Evolutionary conservation across 2,797 vertebrate species (phyloP), one percentile per base, ranked within the genome.

Genomic region (Darevskia nairensis): DNA sequence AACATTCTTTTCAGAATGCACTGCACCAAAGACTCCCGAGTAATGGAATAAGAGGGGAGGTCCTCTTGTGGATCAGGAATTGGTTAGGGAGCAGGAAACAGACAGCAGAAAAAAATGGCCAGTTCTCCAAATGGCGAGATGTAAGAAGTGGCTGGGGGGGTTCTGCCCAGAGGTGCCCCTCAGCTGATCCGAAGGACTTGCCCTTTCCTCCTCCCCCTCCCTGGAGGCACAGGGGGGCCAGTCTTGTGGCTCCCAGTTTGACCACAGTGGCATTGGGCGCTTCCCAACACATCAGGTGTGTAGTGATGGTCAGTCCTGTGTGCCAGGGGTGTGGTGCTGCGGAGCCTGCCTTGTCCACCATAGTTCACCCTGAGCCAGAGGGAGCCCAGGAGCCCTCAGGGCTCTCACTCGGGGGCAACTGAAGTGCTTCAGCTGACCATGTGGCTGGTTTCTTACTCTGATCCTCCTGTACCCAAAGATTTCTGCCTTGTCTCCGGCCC

Each of bases 131-230:
- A n/a, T n/a, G n/a, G n/a, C n/a, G n/a, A n/a, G n/a, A n/a, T n/a
- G n/a, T n/a, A n/a, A n/a, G n/a, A n/a, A n/a, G n/a, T n/a, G 3
- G 2, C 2, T 11, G 46, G 46, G 46, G 44, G 3, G 46, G 1
- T 4, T 69, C 68, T 25, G 68, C 29, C 68, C 68, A 69, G 25
- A 69, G 10, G 3, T 27, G 8, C 68, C 25, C 27, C 66, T 25
- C 21, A 69, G 27, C 8, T 69, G 66, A 9, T 29, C 66, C 29
- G 27, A 69, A 69, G 66, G 66, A 69, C 66, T 1, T 69, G 8
- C 68, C 25, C 68, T 27, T 4, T 29, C 50, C 50, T 55, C 68
- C 68, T 69, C 29, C 11, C 9, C 68, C 68, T 10, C 6, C 68
- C 68, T 69, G 27, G 64, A 69, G 29, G 29, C 25, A 69, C 29